These are phyloP conservation scores for Pristionchus fissidentatus DNA, from an alignment of 2,888 invertebrate genomes.

Conservation along the genomic window DNA sequence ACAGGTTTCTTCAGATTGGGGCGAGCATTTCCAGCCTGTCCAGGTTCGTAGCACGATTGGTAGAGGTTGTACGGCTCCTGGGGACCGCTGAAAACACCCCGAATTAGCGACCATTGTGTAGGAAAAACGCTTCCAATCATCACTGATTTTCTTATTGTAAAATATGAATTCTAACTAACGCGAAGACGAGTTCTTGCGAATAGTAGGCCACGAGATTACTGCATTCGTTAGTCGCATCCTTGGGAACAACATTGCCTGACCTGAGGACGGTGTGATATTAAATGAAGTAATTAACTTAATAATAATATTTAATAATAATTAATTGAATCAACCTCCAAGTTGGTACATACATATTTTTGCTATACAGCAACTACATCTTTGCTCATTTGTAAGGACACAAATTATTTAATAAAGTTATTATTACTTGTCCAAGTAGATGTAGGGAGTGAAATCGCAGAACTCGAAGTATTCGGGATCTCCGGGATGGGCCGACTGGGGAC, in stretches of 20 bases:
- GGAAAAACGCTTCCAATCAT: not conserved
- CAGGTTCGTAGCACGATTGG: constrained; percentile 58
- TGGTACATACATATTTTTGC: no score
- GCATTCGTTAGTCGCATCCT: constrained; percentile 53
- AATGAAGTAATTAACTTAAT: no score
- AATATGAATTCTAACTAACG: not conserved
- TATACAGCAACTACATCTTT: no score
- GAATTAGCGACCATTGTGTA: not conserved
- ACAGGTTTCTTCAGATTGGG: constrained; percentile 45
- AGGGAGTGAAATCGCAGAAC: constrained; percentile 62
- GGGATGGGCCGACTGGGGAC: constrained; percentile 51
- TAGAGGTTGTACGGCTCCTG: constrained; percentile 60
- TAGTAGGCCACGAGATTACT: constrained; percentile 56
- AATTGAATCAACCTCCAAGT: no score
- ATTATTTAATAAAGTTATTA: not conserved
- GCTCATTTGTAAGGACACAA: not conserved
- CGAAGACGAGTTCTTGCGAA: constrained; percentile 55
- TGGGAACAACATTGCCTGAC: constrained; percentile 56
- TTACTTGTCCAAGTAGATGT: constrained; percentile 52
- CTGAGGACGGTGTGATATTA: not conserved
- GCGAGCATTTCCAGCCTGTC: constrained; percentile 43
- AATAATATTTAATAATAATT: not conserved
- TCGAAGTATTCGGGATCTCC: constrained; percentile 59
- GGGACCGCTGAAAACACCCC: not conserved
- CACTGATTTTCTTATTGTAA: not conserved